Base-by-base conservation (phyloP, 2,888 invertebrate genomes). In the Dolomedes plantarius region DNA sequence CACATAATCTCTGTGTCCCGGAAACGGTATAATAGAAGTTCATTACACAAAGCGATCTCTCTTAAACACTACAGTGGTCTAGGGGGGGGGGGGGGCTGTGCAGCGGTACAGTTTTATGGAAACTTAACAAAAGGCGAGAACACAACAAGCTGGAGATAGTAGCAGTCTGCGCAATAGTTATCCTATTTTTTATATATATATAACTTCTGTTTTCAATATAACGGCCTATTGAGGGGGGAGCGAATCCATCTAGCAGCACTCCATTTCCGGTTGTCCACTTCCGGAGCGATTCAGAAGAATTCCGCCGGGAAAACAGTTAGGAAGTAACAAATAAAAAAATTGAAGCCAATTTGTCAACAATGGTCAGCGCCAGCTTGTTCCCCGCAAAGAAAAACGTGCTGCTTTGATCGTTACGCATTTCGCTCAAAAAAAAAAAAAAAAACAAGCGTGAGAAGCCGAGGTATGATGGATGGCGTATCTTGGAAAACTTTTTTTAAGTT, bases 201-300 rank as follows among this genome's bases (percentile, higher is more conserved):
- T n/a, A n/a, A n/a, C n/a, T 27, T 31, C 68, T 68, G 36, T 39
- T 68, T 68, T 31, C 39, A 19, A 68, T 23, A 68, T 31, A 68
- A 68, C 68, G n/a, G 36, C 36, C 68, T 68, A 31, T 0, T 36
- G 46, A 2, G 36, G n/a, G 23, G 31, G 31, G n/a, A 23, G 36
- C 32, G 31, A 32, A 31, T 32, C 11, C 41, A 23, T 76, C 72
- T 67, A 77, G 77, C 72, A 56, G 65, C 56, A 50, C 76, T 77
- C 83, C 31, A 50, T 77, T 77, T 85, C 83, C 83, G 77, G 67
- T 56, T 78, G 77, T 85, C 83, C 83, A 85, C 76, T 85, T 85
- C 83, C 83, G 83, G 41, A 46, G 83, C 72, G 65, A 85, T 85
- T 85, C 77, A 83, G 76, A 76, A 76, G 82, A 83, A 83, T 76